These are phyloP conservation scores for Hozukius guyotensis DNA, from an alignment of 2,797 vertebrate species.

Conservation along the genomic window DNA sequence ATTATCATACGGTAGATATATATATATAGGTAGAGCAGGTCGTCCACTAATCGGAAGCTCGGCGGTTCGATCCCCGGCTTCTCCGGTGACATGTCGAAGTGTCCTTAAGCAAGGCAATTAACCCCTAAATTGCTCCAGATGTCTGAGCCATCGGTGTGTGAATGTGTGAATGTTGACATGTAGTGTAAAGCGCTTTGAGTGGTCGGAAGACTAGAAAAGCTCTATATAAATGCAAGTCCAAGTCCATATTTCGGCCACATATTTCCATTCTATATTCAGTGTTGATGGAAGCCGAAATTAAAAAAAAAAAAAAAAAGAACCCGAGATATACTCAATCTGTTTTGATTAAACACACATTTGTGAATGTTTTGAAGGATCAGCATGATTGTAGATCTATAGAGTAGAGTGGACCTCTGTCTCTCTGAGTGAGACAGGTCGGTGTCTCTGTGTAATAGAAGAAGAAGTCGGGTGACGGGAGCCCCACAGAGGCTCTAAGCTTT, in stretches of 20 bases:
- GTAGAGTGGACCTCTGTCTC: not conserved
- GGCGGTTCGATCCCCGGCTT: no score
- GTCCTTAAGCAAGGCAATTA: no score
- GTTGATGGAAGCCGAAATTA: not conserved
- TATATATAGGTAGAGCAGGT: no score
- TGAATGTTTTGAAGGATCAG: not conserved
- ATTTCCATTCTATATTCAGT: not conserved
- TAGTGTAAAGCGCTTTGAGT: no score
- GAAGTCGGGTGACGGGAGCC: constrained; percentile 42
- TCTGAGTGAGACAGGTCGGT: constrained; percentile 16
- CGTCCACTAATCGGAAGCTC: no score
- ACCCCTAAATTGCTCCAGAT: no score
- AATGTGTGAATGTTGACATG: no score
- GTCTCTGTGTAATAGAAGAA: constrained; percentile 47
- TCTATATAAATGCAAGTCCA: no score
- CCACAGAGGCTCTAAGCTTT: constrained; percentile 39
- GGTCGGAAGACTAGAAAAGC: no score
- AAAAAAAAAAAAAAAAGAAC: not conserved
- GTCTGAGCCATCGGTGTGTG: no score
- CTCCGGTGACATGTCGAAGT: no score
- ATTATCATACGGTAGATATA: no score
- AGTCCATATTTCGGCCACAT: not conserved
- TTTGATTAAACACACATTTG: not conserved
- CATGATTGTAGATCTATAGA: not conserved
- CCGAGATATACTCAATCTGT: not conserved